Evolutionary conservation across 2,888 invertebrate genomes (phyloP).

Genomic region (Pseudanteris insignis): DNA sequence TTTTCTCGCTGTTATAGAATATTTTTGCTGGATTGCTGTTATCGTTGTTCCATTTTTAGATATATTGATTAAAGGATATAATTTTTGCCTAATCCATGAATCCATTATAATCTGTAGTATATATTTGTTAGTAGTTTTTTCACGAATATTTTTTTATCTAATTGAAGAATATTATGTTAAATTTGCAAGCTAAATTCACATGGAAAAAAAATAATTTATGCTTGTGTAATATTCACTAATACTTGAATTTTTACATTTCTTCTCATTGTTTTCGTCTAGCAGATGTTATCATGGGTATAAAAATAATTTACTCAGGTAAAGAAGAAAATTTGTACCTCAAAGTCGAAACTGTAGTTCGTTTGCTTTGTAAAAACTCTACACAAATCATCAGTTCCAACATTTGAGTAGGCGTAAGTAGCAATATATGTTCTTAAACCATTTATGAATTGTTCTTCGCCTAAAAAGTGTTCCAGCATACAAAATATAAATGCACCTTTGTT

Average conservation of each 20-base stretch:
- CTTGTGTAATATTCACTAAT: no score
- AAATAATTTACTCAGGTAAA: no score
- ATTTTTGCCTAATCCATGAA: conserved; percentile 85
- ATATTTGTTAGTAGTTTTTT: no score
- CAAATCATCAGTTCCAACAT: conserved; percentile 82
- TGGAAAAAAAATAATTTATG: no score
- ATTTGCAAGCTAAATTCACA: no score
- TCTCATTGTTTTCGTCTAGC: no score
- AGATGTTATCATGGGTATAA: no score
- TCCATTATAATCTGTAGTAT: conserved; percentile 76
- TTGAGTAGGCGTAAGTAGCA: conserved; percentile 74
- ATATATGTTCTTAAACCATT: conserved; percentile 76
- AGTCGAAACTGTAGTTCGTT: conserved; percentile 71
- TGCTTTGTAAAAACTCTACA: conserved; percentile 80
- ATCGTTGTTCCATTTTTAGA: conserved; percentile 72
- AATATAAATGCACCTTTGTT: conserved; percentile 79
- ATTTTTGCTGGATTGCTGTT: conserved; percentile 75
- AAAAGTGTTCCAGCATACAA: conserved; percentile 76
- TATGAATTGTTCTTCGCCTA: conserved; percentile 73
- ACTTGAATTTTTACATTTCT: no score
- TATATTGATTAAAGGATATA: conserved; percentile 81
- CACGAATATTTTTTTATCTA: no score
- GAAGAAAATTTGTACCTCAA: no score
- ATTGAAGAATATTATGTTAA: no score
- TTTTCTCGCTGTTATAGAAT: conserved; percentile 66